Base-by-base conservation (phyloP, 1,140 invertebrate species). In the Galendromus occidentalis region DNA sequence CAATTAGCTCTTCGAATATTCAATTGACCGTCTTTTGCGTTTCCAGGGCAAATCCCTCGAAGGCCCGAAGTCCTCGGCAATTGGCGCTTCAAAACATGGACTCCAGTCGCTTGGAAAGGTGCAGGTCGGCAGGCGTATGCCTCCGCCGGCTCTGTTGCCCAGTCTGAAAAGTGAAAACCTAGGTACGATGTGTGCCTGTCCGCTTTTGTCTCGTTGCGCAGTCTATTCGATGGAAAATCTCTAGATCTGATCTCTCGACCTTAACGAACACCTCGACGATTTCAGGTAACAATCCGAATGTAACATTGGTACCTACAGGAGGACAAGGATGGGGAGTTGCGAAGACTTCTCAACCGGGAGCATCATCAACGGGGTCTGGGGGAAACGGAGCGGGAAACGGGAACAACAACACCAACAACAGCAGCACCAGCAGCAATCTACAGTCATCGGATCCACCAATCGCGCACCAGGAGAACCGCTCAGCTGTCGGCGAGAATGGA, bases 21-120 rank as follows among this genome's bases (percentile, higher is more conserved):
- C n/a, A 17, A 47, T 18, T 17, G 20, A 6, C 2, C 9, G 22
- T 22, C 7, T 39, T 14, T 65, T 64, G 65, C 68, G 67, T 64
- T 75, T 79, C 41, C 72, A 91, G 87, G 88, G 87, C 74, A 88
- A 93, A 80, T 76, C 73, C 73, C 73, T 76, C 67, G 76, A 78
- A 71, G 75, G 75, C 70, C 77, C 75, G 65, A 79, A 78, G 72
- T 74, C 75, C 66, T 69, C 75, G 67, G 76, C 77, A 78, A 74
- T 70, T 73, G 29, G 66, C 77, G 84, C 87, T 82, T 85, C 87
- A 76, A 92, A 93, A 87, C 89, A 94, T 93, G 91, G 91, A 82
- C 88, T 95, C 84, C 91, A 94, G 87, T 89, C 84, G 80, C 84
- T 96, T 84, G 91, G 91, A 80, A 95, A 94, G 85, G 88, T 95